Conservation (phyloP, 2,113 vertebrate genomes). For the Plecotus auritus region DNA sequence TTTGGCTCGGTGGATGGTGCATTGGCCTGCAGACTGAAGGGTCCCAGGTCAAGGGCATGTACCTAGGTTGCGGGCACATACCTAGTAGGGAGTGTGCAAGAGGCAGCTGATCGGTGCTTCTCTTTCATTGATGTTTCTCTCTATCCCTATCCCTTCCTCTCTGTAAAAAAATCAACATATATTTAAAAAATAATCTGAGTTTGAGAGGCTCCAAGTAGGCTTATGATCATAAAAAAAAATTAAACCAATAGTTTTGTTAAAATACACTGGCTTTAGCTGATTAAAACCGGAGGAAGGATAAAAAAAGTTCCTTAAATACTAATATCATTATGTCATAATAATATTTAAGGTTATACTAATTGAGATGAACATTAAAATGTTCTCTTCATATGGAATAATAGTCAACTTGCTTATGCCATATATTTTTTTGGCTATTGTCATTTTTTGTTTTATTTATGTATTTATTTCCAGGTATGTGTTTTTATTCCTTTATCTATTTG, state of each 20-base stretch:
- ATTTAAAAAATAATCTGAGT: neutral
- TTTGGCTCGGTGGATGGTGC: too few relatives aligned
- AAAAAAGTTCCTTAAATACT: neutral
- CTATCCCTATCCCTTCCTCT: too few relatives aligned
- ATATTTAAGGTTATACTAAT: neutral
- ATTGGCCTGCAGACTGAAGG: too few relatives aligned
- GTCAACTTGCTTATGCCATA: neutral
- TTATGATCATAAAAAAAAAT: neutral
- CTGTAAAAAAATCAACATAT: too few relatives aligned
- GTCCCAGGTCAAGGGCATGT: too few relatives aligned
- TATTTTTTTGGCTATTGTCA: too few relatives aligned
- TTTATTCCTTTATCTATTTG: neutral
- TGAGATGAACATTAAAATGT: neutral
- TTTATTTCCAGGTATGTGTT: too few relatives aligned
- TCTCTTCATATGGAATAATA: neutral
- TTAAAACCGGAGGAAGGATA: neutral
- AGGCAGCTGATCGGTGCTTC: too few relatives aligned
- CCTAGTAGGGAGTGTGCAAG: too few relatives aligned
- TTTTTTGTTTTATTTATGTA: too few relatives aligned
- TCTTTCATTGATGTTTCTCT: too few relatives aligned
- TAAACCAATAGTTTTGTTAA: neutral
- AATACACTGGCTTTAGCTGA: neutral
- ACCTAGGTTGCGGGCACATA: too few relatives aligned
- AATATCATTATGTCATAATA: neutral
- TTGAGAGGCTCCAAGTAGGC: neutral